Base-by-base conservation (phyloP, 2,888 invertebrate genomes). In the Fragum sueziense region DNA sequence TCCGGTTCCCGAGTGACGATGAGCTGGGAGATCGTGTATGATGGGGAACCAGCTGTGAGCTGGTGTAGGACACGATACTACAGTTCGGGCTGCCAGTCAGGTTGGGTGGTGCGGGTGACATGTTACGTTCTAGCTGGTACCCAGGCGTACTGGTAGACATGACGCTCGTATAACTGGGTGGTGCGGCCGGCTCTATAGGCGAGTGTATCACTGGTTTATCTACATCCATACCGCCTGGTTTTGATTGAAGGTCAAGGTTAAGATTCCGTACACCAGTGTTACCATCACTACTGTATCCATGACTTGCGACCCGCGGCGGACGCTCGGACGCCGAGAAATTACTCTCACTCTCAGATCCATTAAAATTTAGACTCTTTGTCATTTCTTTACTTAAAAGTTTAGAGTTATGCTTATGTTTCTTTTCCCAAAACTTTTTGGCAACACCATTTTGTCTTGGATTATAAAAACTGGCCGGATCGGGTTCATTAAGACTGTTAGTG, bases 361-460 rank as follows among this genome's bases (percentile, higher is more conserved):
- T 88, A 34, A 89, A 87, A 69, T 89, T 90, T 4, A 89, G 83
- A 68, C 91, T 91, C 76, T 89, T 89, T 22, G 88, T 88, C 70
- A 91, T 86, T 69, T 91, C 89, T 80, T 90, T 90, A 73, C 88
- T 90, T 70, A 91, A 86, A 31, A 91, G 79, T 72, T 91, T 90
- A 33, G 88, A 88, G 79, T 91, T 89, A 52, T 87, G 87, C 74
- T 91, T 90, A 17, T 89, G 87, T 73, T 91, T 88, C 82, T 97
- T 97, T 88, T 97, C 97, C 93, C 98, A 98, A 92, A 98, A 98
- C 91, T 97, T 97, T 84, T 97, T 95, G 0, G 98, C 98, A 0
- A 97, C 97, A 51, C 97, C 97, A 93, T 97, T 98, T 93, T 98
- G 98, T 92, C 97, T 96, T 0, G 97, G 97, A 93, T 98, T 97